phyloP scores from a whole-genome alignment of 2,797 vertebrate species.

The Threskiornis aethiopicus region DNA sequence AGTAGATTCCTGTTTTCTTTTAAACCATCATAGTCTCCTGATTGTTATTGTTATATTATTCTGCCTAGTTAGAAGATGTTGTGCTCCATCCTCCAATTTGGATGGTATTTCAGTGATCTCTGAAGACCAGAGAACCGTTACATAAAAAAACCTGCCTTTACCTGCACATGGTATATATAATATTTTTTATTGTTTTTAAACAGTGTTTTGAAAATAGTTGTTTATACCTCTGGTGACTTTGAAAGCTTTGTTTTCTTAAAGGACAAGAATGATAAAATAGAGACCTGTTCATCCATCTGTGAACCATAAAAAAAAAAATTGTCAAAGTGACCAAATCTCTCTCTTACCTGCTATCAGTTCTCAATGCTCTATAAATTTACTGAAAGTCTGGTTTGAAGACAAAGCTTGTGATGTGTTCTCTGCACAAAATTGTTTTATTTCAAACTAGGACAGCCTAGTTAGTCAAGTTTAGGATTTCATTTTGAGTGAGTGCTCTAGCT shows the following conservation, averaged over 20 bases:
- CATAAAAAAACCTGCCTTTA: background rate
- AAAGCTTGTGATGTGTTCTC: background rate
- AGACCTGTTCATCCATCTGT: background rate
- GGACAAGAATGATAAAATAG: background rate
- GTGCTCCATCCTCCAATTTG: background rate
- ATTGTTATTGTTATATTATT: background rate
- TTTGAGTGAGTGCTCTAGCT: background rate
- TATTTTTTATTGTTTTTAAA: background rate
- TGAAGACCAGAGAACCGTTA: background rate
- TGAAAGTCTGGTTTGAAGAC: background rate
- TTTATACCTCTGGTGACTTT: background rate
- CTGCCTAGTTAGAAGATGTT: background rate
- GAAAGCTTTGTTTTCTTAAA: background rate
- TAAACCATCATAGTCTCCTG: background rate
- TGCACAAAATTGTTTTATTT: background rate
- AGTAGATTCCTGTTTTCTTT: background rate
- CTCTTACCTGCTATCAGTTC: background rate
- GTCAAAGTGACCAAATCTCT: background rate
- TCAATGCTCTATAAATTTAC: background rate
- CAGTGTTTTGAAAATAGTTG: background rate
- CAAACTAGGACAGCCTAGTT: background rate
- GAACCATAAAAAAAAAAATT: background rate
- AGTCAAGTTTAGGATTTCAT: background rate
- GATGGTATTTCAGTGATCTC: background rate
- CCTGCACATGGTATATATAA: accelerated